phyloP scores from a whole-genome alignment of 2,797 vertebrate species.

The Ptychobarbus kaznakovi region DNA sequence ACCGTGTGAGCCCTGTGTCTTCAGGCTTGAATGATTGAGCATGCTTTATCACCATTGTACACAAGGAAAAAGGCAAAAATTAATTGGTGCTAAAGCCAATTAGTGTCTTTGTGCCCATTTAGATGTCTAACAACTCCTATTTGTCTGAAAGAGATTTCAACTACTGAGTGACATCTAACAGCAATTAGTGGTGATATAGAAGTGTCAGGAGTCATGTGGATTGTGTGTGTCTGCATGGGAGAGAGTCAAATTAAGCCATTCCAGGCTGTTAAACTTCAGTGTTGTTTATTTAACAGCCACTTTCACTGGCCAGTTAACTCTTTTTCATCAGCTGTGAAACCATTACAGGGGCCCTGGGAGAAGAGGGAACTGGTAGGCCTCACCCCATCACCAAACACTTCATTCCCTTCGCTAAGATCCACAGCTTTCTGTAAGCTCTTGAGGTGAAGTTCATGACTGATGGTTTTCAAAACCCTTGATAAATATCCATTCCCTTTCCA shows the following conservation, averaged over 20 bases:
- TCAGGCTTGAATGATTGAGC: neutral
- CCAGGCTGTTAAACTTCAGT: slow-evolving; percentile 57
- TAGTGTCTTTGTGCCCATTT: slow-evolving; percentile 5
- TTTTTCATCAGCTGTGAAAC: slow-evolving; percentile 71
- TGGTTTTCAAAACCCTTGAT: slow-evolving; percentile 54
- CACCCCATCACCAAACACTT: slow-evolving; percentile 68
- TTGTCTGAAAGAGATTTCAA: slow-evolving; percentile 13
- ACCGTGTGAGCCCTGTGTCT: neutral
- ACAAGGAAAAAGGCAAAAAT: neutral
- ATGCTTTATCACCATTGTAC: neutral
- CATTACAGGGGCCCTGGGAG: slow-evolving; percentile 65
- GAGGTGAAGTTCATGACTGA: slow-evolving; percentile 63
- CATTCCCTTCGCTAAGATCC: slow-evolving; percentile 68
- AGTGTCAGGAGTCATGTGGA: slow-evolving; percentile 32
- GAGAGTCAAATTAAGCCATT: slow-evolving; percentile 49
- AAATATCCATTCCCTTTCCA: slow-evolving; percentile 56
- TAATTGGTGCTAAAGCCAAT: slow-evolving; percentile 3
- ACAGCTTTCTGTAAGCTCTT: slow-evolving; percentile 56
- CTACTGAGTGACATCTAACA: slow-evolving; percentile 54
- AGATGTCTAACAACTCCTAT: slow-evolving; percentile 2
- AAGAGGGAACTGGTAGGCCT: slow-evolving; percentile 56
- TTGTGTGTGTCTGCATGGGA: slow-evolving; percentile 42
- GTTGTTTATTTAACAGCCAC: slow-evolving; percentile 76
- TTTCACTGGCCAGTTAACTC: slow-evolving; percentile 74
- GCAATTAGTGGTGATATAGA: slow-evolving; percentile 58